Evolutionary conservation across 2,797 vertebrate genomes (phyloP).

Genomic region (Argentina silus): DNA sequence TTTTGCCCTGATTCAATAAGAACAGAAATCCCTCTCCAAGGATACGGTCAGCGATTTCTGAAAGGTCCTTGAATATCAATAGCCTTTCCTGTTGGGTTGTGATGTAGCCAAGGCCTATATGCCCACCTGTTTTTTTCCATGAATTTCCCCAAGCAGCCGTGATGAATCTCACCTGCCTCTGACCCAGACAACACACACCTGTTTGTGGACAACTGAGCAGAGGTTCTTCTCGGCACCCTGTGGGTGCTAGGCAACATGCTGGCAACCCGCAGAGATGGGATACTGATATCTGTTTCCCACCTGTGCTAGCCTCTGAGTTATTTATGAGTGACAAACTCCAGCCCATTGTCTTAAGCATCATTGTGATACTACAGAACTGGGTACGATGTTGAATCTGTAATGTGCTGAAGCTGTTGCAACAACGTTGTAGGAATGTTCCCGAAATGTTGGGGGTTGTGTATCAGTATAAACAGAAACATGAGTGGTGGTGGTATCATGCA

Average conservation of each 20-base stretch:
- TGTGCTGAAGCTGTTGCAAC: not conserved
- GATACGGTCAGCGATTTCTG: not conserved
- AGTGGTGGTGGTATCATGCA: not conserved
- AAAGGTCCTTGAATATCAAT: not conserved
- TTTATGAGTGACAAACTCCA: conserved; percentile 29
- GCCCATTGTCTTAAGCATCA: conserved; percentile 13
- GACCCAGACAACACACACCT: conserved; percentile 3
- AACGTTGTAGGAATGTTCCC: conserved; percentile 1
- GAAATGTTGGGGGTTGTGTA: not conserved
- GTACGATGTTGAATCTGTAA: not conserved
- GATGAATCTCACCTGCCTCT: not conserved
- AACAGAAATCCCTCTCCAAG: not conserved
- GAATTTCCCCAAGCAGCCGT: not conserved
- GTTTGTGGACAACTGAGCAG: not conserved
- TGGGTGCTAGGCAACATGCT: not conserved
- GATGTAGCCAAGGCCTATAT: not conserved
- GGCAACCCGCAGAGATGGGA: not conserved
- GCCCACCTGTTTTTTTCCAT: not conserved
- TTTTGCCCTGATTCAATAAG: not conserved
- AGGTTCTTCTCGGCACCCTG: not conserved
- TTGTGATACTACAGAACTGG: not conserved
- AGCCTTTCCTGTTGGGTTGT: not conserved
- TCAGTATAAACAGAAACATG: not conserved
- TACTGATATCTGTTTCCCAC: conserved; percentile 26
- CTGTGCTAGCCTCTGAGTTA: conserved; percentile 41